phyloP scores from a whole-genome alignment of 1,140 invertebrate genomes.

The Helicoverpa zea region DNA sequence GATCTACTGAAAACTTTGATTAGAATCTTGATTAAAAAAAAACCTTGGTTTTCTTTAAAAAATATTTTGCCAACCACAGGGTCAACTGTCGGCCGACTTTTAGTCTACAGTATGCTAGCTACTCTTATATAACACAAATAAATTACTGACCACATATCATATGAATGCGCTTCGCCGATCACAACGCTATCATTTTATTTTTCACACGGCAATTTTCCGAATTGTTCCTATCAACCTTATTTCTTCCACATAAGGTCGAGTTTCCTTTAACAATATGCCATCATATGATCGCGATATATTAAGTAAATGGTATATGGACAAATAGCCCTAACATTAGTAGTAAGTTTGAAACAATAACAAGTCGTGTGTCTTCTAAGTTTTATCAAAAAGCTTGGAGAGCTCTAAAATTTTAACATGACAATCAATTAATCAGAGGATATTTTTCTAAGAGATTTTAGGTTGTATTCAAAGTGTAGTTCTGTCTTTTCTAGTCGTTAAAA shows the following conservation, averaged over 20 bases:
- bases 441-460: too few relatives aligned
- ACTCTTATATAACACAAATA: not conserved
- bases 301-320: not conserved
- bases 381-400: not conserved
- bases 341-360: constrained; percentile 4
- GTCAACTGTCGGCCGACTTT: too few relatives aligned
- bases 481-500: too few relatives aligned
- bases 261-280: not conserved
- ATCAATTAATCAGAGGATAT: not conserved
- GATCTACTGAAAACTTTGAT: too few relatives aligned
- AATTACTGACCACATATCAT: not conserved
- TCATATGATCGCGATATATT: not conserved
- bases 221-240: not conserved
- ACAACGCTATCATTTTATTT: not conserved
- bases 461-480: too few relatives aligned
- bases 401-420: not conserved
- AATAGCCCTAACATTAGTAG: constrained; percentile 8
- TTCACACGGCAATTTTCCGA: not conserved
- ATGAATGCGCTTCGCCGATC: constrained; percentile 2
- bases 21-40: too few relatives aligned
- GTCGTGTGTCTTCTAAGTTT: not conserved
- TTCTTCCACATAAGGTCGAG: not conserved
- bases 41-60: too few relatives aligned
- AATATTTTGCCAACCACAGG: too few relatives aligned
- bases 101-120: too few relatives aligned